Percentiles rank a stretch among this genome's conserved stretches.
phyloP scores from a whole-genome alignment of 2,888 invertebrate genomes.

The Axea sp. region DNA sequence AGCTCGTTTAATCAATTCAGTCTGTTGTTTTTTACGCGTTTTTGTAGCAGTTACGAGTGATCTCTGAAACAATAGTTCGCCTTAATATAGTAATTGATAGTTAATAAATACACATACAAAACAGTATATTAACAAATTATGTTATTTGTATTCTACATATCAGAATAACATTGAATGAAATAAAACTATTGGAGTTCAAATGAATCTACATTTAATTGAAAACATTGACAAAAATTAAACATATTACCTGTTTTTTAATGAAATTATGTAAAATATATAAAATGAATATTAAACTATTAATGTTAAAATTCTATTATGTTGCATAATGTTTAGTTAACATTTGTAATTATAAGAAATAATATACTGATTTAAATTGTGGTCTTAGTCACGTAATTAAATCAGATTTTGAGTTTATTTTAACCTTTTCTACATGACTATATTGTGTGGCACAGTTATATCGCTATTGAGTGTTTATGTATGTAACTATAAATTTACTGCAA shows the following conservation, averaged over 20 bases:
- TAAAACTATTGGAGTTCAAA: conserved; percentile 7
- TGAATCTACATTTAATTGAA: conserved; percentile 14
- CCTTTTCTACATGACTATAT: conserved; percentile 22
- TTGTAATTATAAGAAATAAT: conserved; percentile 1
- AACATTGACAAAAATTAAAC: conserved; percentile 5
- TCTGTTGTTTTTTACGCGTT: conserved; percentile 99
- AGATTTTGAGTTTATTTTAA: conserved; percentile 12
- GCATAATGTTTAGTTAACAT: conserved; percentile 6
- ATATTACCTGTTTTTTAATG: not conserved
- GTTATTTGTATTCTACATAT: conserved; percentile 12
- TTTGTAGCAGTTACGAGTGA: conserved; percentile 98
- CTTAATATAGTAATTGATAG: not conserved
- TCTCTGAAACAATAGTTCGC: conserved; percentile 81
- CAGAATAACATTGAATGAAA: conserved; percentile 3
- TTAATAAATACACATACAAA: conserved; percentile 6
- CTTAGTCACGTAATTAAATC: conserved; percentile 40
- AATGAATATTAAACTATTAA: not conserved
- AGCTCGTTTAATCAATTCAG: conserved; percentile 97
- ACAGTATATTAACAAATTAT: conserved; percentile 8
- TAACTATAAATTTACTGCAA: conserved; percentile 41
- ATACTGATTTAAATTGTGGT: conserved; percentile 41
- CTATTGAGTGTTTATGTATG: conserved; percentile 29
- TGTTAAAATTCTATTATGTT: too few species aligned
- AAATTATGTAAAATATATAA: conserved; percentile 4
- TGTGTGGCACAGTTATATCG: conserved; percentile 1